Conservation (phyloP, 64 coral and sea anemone genomes). For the Pocillopora verrucosa region DNA sequence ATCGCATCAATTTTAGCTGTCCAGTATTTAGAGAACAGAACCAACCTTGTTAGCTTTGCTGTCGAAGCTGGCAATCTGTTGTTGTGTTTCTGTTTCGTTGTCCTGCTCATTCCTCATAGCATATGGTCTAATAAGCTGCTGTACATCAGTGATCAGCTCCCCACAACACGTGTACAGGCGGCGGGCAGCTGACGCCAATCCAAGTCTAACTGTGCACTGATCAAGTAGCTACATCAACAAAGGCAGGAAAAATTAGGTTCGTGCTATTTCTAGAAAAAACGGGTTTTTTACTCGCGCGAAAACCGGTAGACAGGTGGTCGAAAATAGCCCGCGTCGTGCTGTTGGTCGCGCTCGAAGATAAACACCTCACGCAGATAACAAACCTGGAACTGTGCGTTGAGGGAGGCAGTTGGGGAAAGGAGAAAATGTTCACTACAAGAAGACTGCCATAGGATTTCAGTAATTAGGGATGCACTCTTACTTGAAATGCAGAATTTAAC, state of each 20-base stretch:
- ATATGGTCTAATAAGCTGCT: conserved; percentile 73
- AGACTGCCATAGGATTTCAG: too few species aligned
- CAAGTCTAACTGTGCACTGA: conserved; percentile 69
- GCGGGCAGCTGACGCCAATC: conserved; percentile 66
- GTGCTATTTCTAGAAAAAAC: not conserved
- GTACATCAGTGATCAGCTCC: conserved; percentile 79
- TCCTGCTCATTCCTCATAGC: not conserved
- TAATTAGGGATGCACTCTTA: too few species aligned
- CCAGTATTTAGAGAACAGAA: not conserved
- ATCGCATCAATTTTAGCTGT: too few species aligned
- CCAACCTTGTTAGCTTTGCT: not conserved
- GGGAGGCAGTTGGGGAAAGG: too few species aligned
- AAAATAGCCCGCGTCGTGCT: too few species aligned
- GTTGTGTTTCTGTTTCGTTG: not conserved
- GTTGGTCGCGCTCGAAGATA: too few species aligned
- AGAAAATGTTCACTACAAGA: too few species aligned
- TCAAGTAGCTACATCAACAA: conserved; percentile 64
- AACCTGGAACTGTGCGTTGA: too few species aligned
- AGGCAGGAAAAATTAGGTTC: not conserved
- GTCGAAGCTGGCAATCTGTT: not conserved
- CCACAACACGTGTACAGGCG: conserved; percentile 79
- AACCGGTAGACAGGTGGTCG: too few species aligned
- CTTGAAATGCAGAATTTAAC: too few species aligned
- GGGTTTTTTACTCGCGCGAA: not conserved
- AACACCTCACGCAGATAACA: too few species aligned